These are phyloP conservation scores for Orussus abietinus DNA, from an alignment of 1,140 invertebrate genomes.

Conservation along the genomic window DNA sequence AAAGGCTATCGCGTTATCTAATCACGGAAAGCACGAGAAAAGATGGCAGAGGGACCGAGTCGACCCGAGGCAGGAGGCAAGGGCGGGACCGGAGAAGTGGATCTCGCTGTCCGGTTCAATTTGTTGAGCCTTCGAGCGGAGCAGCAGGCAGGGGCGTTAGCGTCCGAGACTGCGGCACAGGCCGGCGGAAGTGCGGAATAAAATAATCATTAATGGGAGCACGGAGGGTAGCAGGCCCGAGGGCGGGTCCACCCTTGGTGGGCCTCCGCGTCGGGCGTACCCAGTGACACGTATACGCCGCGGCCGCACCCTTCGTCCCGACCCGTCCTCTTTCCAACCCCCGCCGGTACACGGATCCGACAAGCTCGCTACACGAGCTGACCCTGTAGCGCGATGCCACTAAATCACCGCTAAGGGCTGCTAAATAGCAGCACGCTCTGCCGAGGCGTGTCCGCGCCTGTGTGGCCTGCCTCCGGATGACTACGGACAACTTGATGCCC, in stretches of 20 bases:
- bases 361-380: not conserved
- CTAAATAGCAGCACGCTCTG: conserved; percentile 42
- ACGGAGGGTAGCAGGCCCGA: conserved; percentile 6
- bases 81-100: too few species aligned
- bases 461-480: conserved; percentile 22
- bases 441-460: conserved; percentile 30
- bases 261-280: too few species aligned
- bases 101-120: too few species aligned
- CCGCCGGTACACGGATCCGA: conserved; percentile 1
- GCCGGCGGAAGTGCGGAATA: conserved; percentile 4
- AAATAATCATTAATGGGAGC: conserved; percentile 14
- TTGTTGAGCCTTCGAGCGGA: not conserved
- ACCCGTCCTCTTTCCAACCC: conserved; percentile 9
- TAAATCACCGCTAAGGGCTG: conserved; percentile 52
- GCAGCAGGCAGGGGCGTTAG: too few species aligned
- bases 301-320: conserved; percentile 18
- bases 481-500: conserved; percentile 16
- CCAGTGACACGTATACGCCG: conserved; percentile 19
- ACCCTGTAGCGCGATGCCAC: conserved; percentile 17
- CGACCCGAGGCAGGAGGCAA: too few species aligned
- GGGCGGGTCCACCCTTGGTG: conserved; percentile 40
- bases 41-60: too few species aligned
- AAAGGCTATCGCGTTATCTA: too few species aligned
- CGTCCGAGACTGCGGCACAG: too few species aligned
- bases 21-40: too few species aligned